These are phyloP conservation scores for Eledona agricola DNA, from an alignment of 2,888 invertebrate genomes.

Conservation along the genomic window DNA sequence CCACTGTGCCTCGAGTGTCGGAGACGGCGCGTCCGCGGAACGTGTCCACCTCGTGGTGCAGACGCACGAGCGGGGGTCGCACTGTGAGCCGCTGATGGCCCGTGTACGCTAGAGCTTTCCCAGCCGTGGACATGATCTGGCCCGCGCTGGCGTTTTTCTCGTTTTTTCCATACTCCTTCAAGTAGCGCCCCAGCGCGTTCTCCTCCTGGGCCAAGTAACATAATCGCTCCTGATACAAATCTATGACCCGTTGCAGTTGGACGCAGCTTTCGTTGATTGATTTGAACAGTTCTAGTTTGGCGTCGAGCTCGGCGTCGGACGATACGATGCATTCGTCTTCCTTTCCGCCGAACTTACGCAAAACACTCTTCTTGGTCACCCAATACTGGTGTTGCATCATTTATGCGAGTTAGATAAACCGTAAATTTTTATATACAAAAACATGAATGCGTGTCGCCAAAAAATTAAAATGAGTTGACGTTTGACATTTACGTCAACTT, in stretches of 20 bases:
- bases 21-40: slow-evolving; percentile 93
- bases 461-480: slow-evolving; percentile 24
- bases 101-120: slow-evolving; percentile 72
- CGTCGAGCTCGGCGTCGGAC: slow-evolving; percentile 95
- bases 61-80: slow-evolving; percentile 83
- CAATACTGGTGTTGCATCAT: slow-evolving; percentile 94
- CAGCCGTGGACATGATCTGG: slow-evolving; percentile 81
- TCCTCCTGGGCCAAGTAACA: slow-evolving; percentile 95
- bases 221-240: slow-evolving; percentile 92
- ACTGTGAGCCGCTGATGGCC: slow-evolving; percentile 92
- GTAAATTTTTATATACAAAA: slow-evolving; percentile 16
- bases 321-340: slow-evolving; percentile 97
- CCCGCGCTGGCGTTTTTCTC: slow-evolving; percentile 88
- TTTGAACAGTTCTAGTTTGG: slow-evolving; percentile 92
- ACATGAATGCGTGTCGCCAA: slow-evolving; percentile 16
- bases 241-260: slow-evolving; percentile 86
- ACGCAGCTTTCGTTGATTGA: slow-evolving; percentile 91
- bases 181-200: slow-evolving; percentile 88
- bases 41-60: slow-evolving; percentile 97
- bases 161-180: slow-evolving; percentile 91
- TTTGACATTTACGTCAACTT: slow-evolving; percentile 19
- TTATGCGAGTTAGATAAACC: slow-evolving; percentile 3
- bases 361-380: slow-evolving; percentile 96
- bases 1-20: slow-evolving; percentile 90
- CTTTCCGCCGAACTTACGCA: slow-evolving; percentile 92